Evolutionary conservation across 2,888 invertebrate species (phyloP).

Genomic region (Euplagia quadripunctaria): DNA sequence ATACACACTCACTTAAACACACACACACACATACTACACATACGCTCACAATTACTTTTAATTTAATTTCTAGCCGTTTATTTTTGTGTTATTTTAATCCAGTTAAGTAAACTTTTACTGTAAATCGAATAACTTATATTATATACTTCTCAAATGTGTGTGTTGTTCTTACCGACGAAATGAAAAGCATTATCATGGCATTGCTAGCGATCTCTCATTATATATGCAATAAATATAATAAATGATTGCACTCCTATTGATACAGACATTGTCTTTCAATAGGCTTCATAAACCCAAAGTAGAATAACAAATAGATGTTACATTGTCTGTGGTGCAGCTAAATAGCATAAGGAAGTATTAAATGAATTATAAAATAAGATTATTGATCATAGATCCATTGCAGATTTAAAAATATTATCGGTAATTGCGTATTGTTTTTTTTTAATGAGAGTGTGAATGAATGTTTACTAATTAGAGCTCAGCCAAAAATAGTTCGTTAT

Average conservation of each 20-base stretch:
- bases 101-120: too few relatives aligned
- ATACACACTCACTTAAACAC: too few relatives aligned
- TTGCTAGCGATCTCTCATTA: not conserved
- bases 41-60: too few relatives aligned
- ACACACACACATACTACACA: too few relatives aligned
- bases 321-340: slow-evolving; percentile 6
- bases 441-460: not conserved
- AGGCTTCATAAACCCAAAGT: slow-evolving; percentile 12
- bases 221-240: slow-evolving; percentile 11
- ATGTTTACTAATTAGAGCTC: not conserved
- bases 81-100: too few relatives aligned
- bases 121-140: too few relatives aligned
- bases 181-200: not conserved
- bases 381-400: not conserved
- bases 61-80: too few relatives aligned
- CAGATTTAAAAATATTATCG: not conserved
- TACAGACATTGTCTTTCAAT: slow-evolving; percentile 17
- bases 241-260: slow-evolving; percentile 11
- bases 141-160: too few relatives aligned
- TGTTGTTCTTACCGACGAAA: too few relatives aligned
- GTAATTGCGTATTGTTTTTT: not conserved
- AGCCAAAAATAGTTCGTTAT: too few relatives aligned
- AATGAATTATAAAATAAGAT: not conserved
- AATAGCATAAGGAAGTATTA: slow-evolving; percentile 6
- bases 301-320: slow-evolving; percentile 38